phyloP scores from a whole-genome alignment of 2,888 invertebrate species.

The Koerneria pararmatus region DNA sequence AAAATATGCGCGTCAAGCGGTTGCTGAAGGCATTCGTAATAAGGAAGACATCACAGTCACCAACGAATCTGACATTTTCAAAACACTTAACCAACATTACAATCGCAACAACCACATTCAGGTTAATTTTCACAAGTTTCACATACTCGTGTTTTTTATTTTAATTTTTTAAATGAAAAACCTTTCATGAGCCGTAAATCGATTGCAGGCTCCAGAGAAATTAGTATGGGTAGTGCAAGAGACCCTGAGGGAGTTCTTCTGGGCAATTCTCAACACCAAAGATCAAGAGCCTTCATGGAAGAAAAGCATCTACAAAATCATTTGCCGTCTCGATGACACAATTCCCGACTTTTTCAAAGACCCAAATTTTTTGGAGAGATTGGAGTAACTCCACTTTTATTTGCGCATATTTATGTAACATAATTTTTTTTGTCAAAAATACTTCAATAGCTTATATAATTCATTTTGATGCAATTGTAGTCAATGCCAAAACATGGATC shows the following conservation, averaged over 20 bases:
- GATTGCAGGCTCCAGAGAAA: slow-evolving; percentile 84
- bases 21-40: slow-evolving; percentile 89
- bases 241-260: slow-evolving; percentile 96
- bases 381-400: no score
- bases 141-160: background rate
- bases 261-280: slow-evolving; percentile 90
- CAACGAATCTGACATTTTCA: slow-evolving; percentile 91
- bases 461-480: no score
- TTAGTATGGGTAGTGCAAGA: slow-evolving; percentile 96
- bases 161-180: background rate
- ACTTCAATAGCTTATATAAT: no score
- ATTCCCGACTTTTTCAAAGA: slow-evolving; percentile 99
- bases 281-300: slow-evolving; percentile 99
- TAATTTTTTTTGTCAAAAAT: no score
- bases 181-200: background rate
- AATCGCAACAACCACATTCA: slow-evolving; percentile 94
- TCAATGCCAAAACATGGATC: no score
- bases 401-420: no score
- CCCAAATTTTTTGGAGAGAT: slow-evolving; percentile 96
- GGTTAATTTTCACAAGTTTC: slow-evolving; percentile 64
- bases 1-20: slow-evolving; percentile 95
- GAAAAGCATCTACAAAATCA: slow-evolving; percentile 99
- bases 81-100: slow-evolving; percentile 96
- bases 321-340: slow-evolving; percentile 94
- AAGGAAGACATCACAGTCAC: slow-evolving; percentile 74